Evolutionary conservation across 2,888 invertebrate genomes (phyloP), one percentile per base, ranked within the genome.

Genomic region (Nomada ruficornis): DNA sequence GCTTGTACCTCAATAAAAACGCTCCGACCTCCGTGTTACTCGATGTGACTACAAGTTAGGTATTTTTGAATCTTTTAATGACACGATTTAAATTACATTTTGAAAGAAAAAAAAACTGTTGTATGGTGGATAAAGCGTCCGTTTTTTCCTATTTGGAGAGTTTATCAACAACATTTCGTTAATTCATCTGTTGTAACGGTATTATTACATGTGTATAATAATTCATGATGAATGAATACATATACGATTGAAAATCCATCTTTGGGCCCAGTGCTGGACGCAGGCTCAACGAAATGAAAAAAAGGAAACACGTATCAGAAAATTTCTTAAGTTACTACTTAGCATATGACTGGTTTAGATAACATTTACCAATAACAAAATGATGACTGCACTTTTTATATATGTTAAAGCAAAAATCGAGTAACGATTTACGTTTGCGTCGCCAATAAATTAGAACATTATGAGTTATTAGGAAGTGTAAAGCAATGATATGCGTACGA

Each of bases 21-120:
- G 84, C 92, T 29, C 80, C 91, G 7, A 80, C 92, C 52, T 89
- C 93, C 18, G 93, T 93, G n/a, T 87, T 93, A 80, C 91, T 93
- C 42, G 92, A 92, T 54, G 92, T 93, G 65, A 91, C 92, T 50
- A 90, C 92, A 68, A 92, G 93, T 86, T 93, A 92, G 91, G 84
- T 88, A 86, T 81, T 81, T 83, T 80, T 82, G 29, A 84, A 80
- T 81, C 57, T n/a, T 70, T 81, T 65, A 76, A 44, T 36, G 52
- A 72, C 23, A 76, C 69, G 62, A 63, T 71, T 67, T 57, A 44
- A 70, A 70, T 78, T 78, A 63, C 59, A 71, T 64, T 77, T 47
- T 15, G 67, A 77, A 77, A 63, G 67, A 26, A 36, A 36, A 7
- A 29, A 36, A 36, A 62, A 67, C 73, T 80, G 60, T 84, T 83